Evolutionary conservation across 2,888 invertebrate genomes (phyloP), one percentile per base, ranked within the genome.

Genomic region (Eristalinus aeneus): DNA sequence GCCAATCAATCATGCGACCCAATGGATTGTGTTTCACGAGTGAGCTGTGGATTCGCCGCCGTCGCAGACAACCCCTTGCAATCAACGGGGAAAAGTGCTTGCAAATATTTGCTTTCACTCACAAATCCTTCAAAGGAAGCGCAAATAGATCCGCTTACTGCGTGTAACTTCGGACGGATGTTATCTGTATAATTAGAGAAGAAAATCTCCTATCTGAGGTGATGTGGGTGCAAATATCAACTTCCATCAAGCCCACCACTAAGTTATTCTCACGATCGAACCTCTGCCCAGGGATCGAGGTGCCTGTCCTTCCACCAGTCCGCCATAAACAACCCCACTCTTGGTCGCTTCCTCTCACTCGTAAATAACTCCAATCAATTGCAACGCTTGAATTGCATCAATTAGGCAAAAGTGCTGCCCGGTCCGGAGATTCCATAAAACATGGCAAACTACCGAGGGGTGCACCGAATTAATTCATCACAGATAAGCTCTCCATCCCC

Each of bases 321-420:
- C 0, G 8, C 16, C 8, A 16, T 46, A 46, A 46, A 32, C 20
- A 67, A 56, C 54, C 53, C 80, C 74, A 46, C 80, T 61, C 46
- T 31, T 34, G n/a, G 46, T 34, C 80, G 46, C 31, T 36, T 53
- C 53, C 54, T 31, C 10, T 27, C 67, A 27, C 27, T 54, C 79
- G 78, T 86, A 86, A 86, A 86, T 86, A 71, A 82, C 69, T 78
- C 65, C 82, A 64, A 86, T 74, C 82, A 78, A 86, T 86, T 82
- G 82, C 74, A 86, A 86, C 86, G 86, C 77, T 82, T 86, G 16
- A 46, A 74, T 86, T 74, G 82, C 74, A 78, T 82, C 82, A 86
- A 86, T 86, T 86, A 86, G 74, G 58, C 74, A 53, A 64, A 77
- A 78, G 74, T 82, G 60, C 86, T 86, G 82, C 78, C 86, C 85